phyloP scores from a whole-genome alignment of 2,888 invertebrate species.

The Amiota minor region DNA sequence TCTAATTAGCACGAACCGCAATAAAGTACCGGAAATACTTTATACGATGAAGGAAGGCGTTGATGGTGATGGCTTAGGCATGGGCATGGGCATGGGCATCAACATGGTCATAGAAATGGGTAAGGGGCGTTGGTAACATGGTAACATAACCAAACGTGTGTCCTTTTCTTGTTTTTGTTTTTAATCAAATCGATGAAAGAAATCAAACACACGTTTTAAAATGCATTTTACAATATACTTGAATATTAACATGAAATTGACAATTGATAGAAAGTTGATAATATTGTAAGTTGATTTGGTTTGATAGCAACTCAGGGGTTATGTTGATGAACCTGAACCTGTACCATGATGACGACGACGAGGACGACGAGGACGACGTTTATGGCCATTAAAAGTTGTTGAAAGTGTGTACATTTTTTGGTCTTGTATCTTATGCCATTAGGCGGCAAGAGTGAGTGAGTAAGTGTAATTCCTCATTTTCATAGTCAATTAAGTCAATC shows the following conservation, averaged over 20 bases:
- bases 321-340: not conserved
- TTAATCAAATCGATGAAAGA: not conserved
- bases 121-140: no score
- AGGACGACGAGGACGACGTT: not conserved
- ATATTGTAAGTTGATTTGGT: no score
- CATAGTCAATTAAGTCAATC: constrained; percentile 74
- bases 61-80: not conserved
- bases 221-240: constrained; percentile 23
- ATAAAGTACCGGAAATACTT: constrained; percentile 53
- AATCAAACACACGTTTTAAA: constrained; percentile 9
- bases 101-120: no score
- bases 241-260: no score
- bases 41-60: constrained; percentile 35
- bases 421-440: constrained; percentile 40
- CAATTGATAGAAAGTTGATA: no score
- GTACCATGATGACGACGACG: not conserved
- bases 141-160: constrained; percentile 1
- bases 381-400: constrained; percentile 46
- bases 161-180: not conserved
- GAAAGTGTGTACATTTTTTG: no score
- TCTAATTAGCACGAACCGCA: constrained; percentile 58
- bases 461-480: constrained; percentile 72
- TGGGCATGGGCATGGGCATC: constrained; percentile 13
- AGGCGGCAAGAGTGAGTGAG: constrained; percentile 39
- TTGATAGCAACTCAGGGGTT: not conserved